These are phyloP conservation scores for Percopsis transmontana DNA, from an alignment of 2,113 vertebrate species.

Conservation along the genomic window DNA sequence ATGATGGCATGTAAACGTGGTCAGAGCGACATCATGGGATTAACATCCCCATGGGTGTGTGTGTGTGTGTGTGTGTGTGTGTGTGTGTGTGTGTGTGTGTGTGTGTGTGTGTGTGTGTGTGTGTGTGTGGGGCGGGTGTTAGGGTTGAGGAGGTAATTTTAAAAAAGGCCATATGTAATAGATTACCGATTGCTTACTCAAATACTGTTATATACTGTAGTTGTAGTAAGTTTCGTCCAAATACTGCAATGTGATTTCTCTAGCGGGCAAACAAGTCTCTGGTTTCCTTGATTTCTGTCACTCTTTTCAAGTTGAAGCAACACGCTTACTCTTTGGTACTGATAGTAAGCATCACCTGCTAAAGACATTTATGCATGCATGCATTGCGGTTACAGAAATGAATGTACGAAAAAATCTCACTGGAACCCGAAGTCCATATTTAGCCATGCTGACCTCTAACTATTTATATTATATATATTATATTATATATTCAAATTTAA, in stretches of 20 bases:
- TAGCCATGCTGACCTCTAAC: no score
- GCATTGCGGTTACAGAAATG: background rate
- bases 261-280: background rate
- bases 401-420: no score
- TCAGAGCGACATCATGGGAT: background rate
- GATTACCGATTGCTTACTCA: background rate
- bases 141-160: no score
- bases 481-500: no score
- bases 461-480: no score
- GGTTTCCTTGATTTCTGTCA: no score
- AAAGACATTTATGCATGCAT: background rate
- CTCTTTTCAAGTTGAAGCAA: no score
- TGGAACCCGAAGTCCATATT: no score
- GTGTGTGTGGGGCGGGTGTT: background rate
- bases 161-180: no score
- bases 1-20: conserved; percentile 8
- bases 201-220: background rate
- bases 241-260: background rate
- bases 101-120: conserved; percentile 13
- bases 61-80: conserved; percentile 18
- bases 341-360: no score
- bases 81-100: conserved; percentile 6
- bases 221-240: no score
- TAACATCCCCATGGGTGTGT: conserved; percentile 1
- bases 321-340: no score